phyloP scores from a whole-genome alignment of 2,113 vertebrate genomes.

The Oncorhynchus masou region DNA sequence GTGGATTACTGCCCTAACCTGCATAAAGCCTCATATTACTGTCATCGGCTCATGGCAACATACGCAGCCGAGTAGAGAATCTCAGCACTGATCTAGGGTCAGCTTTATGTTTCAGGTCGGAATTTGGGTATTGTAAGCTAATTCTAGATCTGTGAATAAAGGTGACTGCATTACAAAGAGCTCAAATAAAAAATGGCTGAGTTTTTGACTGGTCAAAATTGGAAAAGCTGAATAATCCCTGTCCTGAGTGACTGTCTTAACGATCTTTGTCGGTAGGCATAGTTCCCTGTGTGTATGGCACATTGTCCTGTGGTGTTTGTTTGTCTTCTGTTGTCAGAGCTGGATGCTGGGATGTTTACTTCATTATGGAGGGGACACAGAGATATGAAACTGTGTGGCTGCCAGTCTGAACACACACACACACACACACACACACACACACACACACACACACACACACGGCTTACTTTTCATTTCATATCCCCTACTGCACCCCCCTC shows the following conservation, averaged over 20 bases:
- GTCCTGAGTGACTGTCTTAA: slow-evolving; percentile 44
- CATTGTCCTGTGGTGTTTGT: slow-evolving; percentile 41
- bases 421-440: too few relatives aligned
- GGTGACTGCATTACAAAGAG: too few relatives aligned
- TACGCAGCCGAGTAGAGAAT: not conserved
- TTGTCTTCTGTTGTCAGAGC: slow-evolving; percentile 49
- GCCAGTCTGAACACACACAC: slow-evolving; percentile 12
- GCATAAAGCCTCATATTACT: not conserved
- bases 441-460: slow-evolving; percentile 17
- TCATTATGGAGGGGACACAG: slow-evolving; percentile 52
- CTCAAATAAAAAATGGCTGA: not conserved
- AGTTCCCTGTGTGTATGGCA: not conserved
- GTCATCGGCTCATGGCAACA: slow-evolving; percentile 13
- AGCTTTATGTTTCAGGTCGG: not conserved
- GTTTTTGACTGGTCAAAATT: slow-evolving; percentile 41
- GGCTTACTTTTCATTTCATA: slow-evolving; percentile 33
- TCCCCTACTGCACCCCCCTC: slow-evolving; percentile 54
- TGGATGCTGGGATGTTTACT: slow-evolving; percentile 50
- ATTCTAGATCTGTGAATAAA: too few relatives aligned
- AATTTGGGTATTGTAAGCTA: too few relatives aligned
- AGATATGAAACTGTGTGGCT: slow-evolving; percentile 48
- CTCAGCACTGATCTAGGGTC: too few relatives aligned
- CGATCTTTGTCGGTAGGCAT: slow-evolving; percentile 29
- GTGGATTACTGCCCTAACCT: too few relatives aligned
- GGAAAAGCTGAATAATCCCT: slow-evolving; percentile 47